Evolutionary conservation across 2,113 vertebrate species (phyloP).

Genomic region (Candoia aspera): DNA sequence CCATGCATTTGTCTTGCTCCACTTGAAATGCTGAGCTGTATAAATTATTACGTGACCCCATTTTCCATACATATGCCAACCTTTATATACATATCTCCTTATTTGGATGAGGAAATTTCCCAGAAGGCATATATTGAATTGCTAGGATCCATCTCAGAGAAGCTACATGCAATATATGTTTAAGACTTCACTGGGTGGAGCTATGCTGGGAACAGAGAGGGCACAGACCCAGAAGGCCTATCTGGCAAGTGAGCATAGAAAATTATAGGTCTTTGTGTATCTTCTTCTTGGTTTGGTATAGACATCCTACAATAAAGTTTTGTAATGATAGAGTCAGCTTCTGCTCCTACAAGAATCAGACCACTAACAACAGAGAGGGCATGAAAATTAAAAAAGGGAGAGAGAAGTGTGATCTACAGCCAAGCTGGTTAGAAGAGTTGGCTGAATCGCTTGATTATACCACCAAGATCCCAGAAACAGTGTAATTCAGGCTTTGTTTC

Average conservation of each 20-base stretch:
- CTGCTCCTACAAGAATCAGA: constrained; percentile 26
- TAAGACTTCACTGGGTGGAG: constrained; percentile 1
- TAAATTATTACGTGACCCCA: not conserved
- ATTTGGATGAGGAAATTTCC: not conserved
- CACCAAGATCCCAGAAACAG: not conserved
- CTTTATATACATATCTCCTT: not conserved
- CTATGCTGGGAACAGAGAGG: not conserved
- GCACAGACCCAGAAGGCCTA: not conserved
- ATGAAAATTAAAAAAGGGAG: not conserved
- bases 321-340: constrained; percentile 19
- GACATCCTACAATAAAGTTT: constrained; percentile 20
- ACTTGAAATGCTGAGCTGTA: not conserved
- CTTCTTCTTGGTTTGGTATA: constrained; percentile 22
- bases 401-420: not conserved
- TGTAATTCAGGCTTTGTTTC: constrained; percentile 9
- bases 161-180: not conserved
- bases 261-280: constrained; percentile 25
- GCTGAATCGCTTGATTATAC: constrained; percentile 7
- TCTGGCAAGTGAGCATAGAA: not conserved
- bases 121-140: not conserved
- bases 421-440: constrained; percentile 15
- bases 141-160: not conserved
- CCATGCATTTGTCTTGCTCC: no score
- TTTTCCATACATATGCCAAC: not conserved
- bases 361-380: constrained; percentile 16